These are phyloP conservation scores for Eupithecia abbreviata DNA, from an alignment of 2,888 invertebrate genomes.

Conservation along the genomic window DNA sequence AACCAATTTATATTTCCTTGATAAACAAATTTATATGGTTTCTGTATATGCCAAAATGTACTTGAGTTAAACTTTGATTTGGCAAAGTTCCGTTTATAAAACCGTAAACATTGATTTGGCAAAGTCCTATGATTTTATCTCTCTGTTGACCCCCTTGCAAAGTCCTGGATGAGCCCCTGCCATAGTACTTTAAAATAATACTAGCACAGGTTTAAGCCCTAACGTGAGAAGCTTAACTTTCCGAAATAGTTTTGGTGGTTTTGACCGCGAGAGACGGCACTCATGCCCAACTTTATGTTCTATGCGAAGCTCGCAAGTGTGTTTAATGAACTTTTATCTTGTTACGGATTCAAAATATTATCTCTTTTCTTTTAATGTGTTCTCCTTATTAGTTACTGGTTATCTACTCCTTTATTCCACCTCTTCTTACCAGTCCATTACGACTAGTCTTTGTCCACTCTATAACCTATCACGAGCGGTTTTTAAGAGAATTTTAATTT, in stretches of 20 bases:
- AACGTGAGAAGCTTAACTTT: constrained; percentile 20
- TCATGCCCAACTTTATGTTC: not conserved
- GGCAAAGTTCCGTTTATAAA: not conserved
- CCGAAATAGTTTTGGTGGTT: constrained; percentile 16
- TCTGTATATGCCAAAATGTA: not conserved
- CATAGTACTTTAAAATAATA: constrained; percentile 31
- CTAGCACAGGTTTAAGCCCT: constrained; percentile 24
- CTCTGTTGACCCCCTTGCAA: not conserved
- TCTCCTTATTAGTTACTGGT: no score
- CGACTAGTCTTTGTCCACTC: no score
- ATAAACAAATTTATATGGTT: not conserved
- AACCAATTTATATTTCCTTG: not conserved
- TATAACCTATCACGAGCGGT: no score
- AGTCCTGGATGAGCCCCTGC: constrained; percentile 8
- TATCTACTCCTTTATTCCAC: no score
- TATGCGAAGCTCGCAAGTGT: not conserved
- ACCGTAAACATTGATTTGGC: not conserved
- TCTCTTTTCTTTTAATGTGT: no score
- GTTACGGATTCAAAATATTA: not conserved
- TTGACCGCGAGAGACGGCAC: not conserved
- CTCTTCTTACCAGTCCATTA: no score
- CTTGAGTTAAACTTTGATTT: not conserved
- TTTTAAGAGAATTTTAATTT: no score
- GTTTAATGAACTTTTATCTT: not conserved
- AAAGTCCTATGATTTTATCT: not conserved